Evolutionary conservation across 2,113 vertebrate species (phyloP).

Genomic region (Anolis carolinensis): DNA sequence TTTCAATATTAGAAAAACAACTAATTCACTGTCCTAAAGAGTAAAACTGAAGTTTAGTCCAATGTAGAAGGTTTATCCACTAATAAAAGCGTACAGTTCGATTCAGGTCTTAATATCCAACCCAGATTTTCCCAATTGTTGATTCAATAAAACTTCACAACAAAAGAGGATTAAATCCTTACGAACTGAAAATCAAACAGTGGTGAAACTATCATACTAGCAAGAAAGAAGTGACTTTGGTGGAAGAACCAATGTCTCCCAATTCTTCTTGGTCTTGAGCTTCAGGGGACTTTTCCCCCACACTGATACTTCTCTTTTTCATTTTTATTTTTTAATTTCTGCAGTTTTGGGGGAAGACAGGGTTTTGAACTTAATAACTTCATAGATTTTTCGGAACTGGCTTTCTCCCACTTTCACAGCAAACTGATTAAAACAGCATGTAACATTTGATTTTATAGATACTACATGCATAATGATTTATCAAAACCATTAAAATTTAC

Average conservation of each 20-base stretch:
- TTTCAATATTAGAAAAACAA: conserved; percentile 7
- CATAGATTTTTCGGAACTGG: too few relatives aligned
- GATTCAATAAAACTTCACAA: not conserved
- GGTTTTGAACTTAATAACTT: too few relatives aligned
- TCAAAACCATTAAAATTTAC: not conserved
- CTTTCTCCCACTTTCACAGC: not conserved
- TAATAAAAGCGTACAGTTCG: not conserved
- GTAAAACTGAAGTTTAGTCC: not conserved
- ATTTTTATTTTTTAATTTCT: not conserved
- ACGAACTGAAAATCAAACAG: not conserved
- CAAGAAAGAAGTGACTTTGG: not conserved
- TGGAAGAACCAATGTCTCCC: not conserved
- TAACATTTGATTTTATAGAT: not conserved
- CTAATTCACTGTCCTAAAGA: not conserved
- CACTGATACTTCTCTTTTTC: not conserved
- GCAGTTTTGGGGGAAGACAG: too few relatives aligned
- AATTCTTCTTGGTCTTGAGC: not conserved
- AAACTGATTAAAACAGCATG: not conserved
- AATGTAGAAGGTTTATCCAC: not conserved
- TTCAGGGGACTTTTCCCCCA: not conserved
- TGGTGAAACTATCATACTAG: not conserved
- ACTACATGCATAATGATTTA: not conserved
- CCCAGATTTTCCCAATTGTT: not conserved
- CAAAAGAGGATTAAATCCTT: not conserved
- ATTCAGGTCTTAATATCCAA: not conserved